Evolutionary conservation across 2,797 vertebrate genomes (phyloP), one percentile per base, ranked within the genome.

Genomic region (Fistularia tabacaria): DNA sequence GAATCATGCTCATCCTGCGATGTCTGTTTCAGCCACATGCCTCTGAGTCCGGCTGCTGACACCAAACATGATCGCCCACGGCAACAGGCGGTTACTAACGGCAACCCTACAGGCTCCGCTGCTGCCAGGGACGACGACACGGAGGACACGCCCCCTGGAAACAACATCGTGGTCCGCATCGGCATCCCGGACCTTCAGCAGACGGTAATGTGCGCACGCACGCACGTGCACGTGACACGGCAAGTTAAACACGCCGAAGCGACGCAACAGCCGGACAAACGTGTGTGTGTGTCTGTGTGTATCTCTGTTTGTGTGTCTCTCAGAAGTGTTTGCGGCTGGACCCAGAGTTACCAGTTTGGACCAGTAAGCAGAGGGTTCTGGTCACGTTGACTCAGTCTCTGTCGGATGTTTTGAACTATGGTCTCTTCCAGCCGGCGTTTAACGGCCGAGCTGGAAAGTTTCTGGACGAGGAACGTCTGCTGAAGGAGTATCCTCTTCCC

Each of bases 181-280:
- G 95, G 95, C 82, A 95, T 98, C 88, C 95, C 95, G 62, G 95
- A 97, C 92, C 93, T 98, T 68, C 95, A 97, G 91, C 95, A 98
- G 87, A 97, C 95, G 91, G 95, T 98, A 90, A 85, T 79, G 76
- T 67, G 54, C 70, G 47, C 57, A 40, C 49, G 55, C 7, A 11
- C 7, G 25, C 6, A 10, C 10, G 46, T 36, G 10, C 7, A 6
- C 46, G 11, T 15, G 12, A 38, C 10, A 38, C 13, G 52, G 14
- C 12, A 11, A 7, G 14, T n/a, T 46, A 10, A 38, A 37, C n/a
- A 11, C 44, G 41, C 36, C 1, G 39, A 38, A 51, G 48, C 49
- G 71, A 41, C 57, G 61, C 59, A 69, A 49, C 59, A 61, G 52
- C 60, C 64, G 53, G 55, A 74, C 77, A 77, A 81, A 82, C 67